A percentile compares a stretch with the other conserved stretches of the same genome.
Conservation (phyloP, 2,888 invertebrate genomes). For the Uropetala carovei region DNA sequence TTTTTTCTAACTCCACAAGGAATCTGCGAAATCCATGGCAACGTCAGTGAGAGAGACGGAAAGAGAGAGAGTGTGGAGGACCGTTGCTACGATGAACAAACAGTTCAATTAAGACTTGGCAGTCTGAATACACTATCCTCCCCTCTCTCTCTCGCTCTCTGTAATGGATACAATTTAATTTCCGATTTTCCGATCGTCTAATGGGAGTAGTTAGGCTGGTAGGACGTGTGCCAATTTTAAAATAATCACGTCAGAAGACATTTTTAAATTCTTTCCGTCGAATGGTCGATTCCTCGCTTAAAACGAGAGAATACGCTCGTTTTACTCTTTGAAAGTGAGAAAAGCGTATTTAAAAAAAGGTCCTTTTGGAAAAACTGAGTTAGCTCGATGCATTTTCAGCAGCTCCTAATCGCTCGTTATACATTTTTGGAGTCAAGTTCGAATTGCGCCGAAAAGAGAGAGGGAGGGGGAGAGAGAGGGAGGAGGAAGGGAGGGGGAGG, state of each 20-base stretch:
- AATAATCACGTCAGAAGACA: neutral
- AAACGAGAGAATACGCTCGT: no score
- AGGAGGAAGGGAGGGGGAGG: no score
- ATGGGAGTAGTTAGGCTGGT: neutral
- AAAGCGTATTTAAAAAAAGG: no score
- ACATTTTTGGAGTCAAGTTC: no score
- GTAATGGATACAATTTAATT: neutral
- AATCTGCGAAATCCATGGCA: neutral
- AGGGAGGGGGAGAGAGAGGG: no score
- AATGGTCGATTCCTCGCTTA: neutral
- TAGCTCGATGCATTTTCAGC: no score
- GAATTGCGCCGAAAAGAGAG: no score
- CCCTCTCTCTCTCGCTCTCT: neutral
- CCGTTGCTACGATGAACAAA: neutral
- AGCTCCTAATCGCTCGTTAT: no score
- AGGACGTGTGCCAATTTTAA: neutral
- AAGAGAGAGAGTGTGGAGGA: neutral
- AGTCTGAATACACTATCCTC: neutral
- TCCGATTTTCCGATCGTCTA: neutral
- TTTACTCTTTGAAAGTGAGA: no score
- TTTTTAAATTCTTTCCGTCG: neutral
- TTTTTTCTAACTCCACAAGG: neutral
- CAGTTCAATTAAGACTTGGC: conserved; percentile 1
- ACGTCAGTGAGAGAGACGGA: neutral
- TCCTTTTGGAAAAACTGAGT: no score